Base-by-base conservation (phyloP, 1,140 invertebrate genomes). In the Anastatus disparis region DNA sequence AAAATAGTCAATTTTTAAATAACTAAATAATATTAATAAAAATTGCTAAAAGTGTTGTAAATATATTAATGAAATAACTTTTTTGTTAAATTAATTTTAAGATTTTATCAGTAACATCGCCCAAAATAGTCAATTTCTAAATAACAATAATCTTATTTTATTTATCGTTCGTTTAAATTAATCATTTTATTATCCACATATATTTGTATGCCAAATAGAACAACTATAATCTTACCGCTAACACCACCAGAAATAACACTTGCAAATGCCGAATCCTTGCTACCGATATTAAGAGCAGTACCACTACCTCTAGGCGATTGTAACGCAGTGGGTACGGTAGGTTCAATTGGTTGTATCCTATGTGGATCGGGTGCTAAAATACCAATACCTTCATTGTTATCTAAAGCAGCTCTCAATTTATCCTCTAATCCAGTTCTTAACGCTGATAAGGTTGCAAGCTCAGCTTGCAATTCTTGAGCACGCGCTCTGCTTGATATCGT, bases 351-450 rank as follows among this genome's bases (percentile, higher is more conserved):
- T 24, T 80, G 77, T 44, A 82, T 75, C 71, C 81, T 78, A 38
- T 83, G 81, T 0, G 74, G 76, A 0, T 72, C 78, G 0, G 81
- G 78, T 0, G 70, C 59, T 1, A 78, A 31, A 12, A 81, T 76
- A 8, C 71, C 76, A 1, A 67, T 62, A 4, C 75, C 76, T 26
- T 52, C 40, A 38, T 65, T 70, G 13, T 74, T 75, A 12, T 72
- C 74, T 12, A 89, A 81, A 10, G 88, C 88, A 29, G 86, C 81
- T 29, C 85, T 35, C n/a, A 92, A 80, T 67, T 89, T 87, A 72
- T 90, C 89, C 75, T 92, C 90, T 42, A 92, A 79, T 61, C 89
- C 89, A 27, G 85, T 86, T 76, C 90, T 90, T 24, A 91, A 80
- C 10, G 84, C 84, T 3, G 89, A 85, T 15, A 92, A 76, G 50